phyloP scores from a whole-genome alignment of 2,113 vertebrate species.

The Leucoraja erinaceus region DNA sequence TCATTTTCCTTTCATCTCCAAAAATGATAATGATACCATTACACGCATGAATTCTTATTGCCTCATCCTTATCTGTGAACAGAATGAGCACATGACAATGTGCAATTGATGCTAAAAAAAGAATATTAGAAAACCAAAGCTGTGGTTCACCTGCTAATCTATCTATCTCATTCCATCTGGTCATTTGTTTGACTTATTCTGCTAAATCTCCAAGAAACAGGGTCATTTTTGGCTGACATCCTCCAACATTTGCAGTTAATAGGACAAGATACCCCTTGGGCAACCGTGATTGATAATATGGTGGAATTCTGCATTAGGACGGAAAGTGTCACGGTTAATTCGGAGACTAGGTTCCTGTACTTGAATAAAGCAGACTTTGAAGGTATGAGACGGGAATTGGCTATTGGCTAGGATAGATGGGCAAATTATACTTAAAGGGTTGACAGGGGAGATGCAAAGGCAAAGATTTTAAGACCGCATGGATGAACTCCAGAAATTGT shows the following conservation, averaged over 20 bases:
- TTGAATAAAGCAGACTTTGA: too few species aligned
- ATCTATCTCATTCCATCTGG: slow-evolving; percentile 5
- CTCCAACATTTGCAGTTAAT: not conserved
- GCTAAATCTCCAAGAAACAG: not conserved
- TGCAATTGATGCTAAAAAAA: slow-evolving; percentile 6
- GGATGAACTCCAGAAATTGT: too few species aligned
- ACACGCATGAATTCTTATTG: slow-evolving; percentile 2
- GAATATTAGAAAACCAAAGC: not conserved
- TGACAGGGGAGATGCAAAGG: too few species aligned
- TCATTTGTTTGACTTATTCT: not conserved
- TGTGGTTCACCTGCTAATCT: not conserved
- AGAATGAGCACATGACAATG: not conserved
- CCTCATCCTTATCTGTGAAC: not conserved
- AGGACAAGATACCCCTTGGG: not conserved
- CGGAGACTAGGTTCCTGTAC: too few species aligned
- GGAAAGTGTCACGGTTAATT: too few species aligned
- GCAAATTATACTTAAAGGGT: too few species aligned
- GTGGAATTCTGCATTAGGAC: too few species aligned
- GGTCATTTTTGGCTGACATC: not conserved
- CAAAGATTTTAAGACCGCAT: too few species aligned
- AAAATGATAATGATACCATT: slow-evolving; percentile 9
- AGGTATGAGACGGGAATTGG: too few species aligned
- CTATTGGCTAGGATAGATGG: too few species aligned
- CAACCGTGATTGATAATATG: too few species aligned
- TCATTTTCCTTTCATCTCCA: slow-evolving; percentile 36